phyloP scores from a whole-genome alignment of 1,140 invertebrate species.

The silkworm (Bombyx mori) region ASM3026992v2 NC_085129.1:1070501-1071000 shows the following conservation, averaged over 20 bases:
- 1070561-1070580: not conserved
- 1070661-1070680: slow-evolving; percentile 40
- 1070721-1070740: slow-evolving; percentile 1
- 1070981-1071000: too few relatives aligned
- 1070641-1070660: slow-evolving; percentile 16
- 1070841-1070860: not conserved
- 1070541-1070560: not conserved
- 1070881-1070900: too few relatives aligned
- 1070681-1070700: not conserved
- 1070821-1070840: not conserved
- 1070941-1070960: too few relatives aligned
- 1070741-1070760: not conserved
- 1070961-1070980: too few relatives aligned
- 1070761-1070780: not conserved
- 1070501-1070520: not conserved
- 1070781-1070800: not conserved
- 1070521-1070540: not conserved
- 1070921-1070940: too few relatives aligned
- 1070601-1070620: not conserved
- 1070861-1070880: not conserved
- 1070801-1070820: not conserved
- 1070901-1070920: too few relatives aligned
- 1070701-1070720: not conserved
- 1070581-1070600: not conserved
- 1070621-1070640: not conserved